Conservation (phyloP, 2,113 vertebrate species). For the Leuciscus idus region DNA sequence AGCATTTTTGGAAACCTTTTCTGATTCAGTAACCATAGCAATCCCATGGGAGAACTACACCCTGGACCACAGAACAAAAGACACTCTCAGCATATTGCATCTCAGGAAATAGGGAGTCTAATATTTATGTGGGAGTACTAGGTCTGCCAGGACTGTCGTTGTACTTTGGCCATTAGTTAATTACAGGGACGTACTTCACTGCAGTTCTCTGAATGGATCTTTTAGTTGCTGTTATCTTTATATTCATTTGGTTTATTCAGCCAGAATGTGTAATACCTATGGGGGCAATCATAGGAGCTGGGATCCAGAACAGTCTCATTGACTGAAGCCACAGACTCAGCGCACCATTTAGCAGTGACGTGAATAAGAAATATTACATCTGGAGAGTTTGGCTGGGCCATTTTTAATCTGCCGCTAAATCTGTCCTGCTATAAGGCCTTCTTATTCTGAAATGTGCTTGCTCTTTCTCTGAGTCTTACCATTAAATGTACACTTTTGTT, state of each 20-base stretch:
- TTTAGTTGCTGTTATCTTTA: constrained; percentile 33
- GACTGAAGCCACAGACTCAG: constrained; percentile 50
- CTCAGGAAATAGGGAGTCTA: constrained; percentile 31
- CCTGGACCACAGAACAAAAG: constrained; percentile 29
- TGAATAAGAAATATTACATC: constrained; percentile 56
- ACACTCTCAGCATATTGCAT: constrained; percentile 37
- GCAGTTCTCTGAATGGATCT: constrained; percentile 27
- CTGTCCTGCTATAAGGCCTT: constrained; percentile 21
- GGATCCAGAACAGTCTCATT: constrained; percentile 22
- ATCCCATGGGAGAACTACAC: constrained; percentile 31
- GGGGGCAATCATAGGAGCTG: constrained; percentile 36
- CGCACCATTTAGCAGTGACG: constrained; percentile 52
- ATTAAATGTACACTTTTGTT: neutral
- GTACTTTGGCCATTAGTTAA: constrained; percentile 32
- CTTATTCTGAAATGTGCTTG: constrained; percentile 33
- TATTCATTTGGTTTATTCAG: constrained; percentile 31
- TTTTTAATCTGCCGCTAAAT: constrained; percentile 64
- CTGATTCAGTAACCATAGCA: constrained; percentile 32
- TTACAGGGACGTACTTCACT: neutral
- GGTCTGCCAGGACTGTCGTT: constrained; percentile 15
- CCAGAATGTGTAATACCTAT: constrained; percentile 16
- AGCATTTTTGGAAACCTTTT: constrained; percentile 15
- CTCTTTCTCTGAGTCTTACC: neutral
- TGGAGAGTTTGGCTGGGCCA: constrained; percentile 58
- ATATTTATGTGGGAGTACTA: constrained; percentile 30